phyloP scores from a whole-genome alignment of 2,888 invertebrate species.

The Folsomia candida region DNA sequence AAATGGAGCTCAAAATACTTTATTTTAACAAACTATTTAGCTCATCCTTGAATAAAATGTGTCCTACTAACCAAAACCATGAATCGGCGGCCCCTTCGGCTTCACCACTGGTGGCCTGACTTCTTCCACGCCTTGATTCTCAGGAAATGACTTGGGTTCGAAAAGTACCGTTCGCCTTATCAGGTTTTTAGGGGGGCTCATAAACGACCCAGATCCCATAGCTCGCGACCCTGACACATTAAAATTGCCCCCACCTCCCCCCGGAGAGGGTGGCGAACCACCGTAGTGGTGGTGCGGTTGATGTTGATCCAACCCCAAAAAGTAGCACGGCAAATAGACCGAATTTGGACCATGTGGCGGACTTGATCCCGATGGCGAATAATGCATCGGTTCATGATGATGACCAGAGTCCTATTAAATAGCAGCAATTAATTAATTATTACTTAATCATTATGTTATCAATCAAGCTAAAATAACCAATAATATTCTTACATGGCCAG shows the following conservation, averaged over 20 bases:
- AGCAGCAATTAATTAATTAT: too few species aligned
- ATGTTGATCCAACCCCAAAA: conserved; percentile 22
- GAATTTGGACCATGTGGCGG: conserved; percentile 14
- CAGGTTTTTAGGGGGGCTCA: background rate
- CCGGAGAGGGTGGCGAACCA: conserved; percentile 13
- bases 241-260: conserved; percentile 12
- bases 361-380: conserved; percentile 13
- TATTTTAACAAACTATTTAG: too few species aligned
- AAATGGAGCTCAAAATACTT: too few species aligned
- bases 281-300: background rate
- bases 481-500: too few species aligned
- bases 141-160: background rate
- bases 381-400: conserved; percentile 34
- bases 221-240: conserved; percentile 14
- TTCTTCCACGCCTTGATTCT: background rate
- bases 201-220: conserved; percentile 14
- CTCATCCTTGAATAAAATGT: too few species aligned
- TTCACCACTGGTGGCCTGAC: background rate
- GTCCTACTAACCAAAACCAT: conserved; percentile 28
- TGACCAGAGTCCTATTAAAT: too few species aligned
- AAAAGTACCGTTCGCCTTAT: background rate
- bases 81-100: conserved; percentile 20
- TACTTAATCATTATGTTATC: too few species aligned
- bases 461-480: too few species aligned
- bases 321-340: conserved; percentile 16